Percentiles rank a stretch among this genome's conserved stretches.
These are phyloP conservation scores for Grammomys dolichurus DNA, from an alignment of 2,113 vertebrate genomes.

Conservation along the genomic window DNA sequence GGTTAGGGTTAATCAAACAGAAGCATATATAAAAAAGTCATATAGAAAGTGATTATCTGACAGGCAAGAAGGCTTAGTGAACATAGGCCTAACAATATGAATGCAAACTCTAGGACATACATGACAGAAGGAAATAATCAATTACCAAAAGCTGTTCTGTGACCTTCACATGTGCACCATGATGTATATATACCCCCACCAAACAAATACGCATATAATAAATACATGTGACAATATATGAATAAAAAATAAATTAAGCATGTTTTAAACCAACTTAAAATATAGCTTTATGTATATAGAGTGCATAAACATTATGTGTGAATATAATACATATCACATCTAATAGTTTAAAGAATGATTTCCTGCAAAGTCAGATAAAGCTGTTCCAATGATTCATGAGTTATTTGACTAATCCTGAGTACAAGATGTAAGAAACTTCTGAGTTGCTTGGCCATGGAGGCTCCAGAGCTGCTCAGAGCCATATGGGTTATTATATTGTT, in stretches of 20 bases:
- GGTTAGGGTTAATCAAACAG: neutral
- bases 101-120: neutral
- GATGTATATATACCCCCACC: neutral
- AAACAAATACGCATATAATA: neutral
- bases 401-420: neutral
- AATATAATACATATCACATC: neutral
- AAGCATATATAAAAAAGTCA: neutral
- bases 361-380: neutral
- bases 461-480: neutral
- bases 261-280: neutral
- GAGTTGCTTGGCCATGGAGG: neutral
- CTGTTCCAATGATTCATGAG: neutral
- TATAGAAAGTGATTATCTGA: neutral
- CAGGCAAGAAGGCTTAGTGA: neutral
- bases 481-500: neutral
- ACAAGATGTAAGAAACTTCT: neutral
- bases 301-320: neutral
- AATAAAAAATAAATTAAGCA: neutral
- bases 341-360: neutral
- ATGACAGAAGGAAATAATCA: neutral
- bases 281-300: neutral
- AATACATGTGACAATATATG: neutral
- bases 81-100: neutral
- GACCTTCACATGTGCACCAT: neutral
- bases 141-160: neutral